Percentiles rank a stretch among this genome's conserved stretches.
Evolutionary conservation across 2,888 invertebrate species (phyloP).

Genomic region (Philopedon plagiatum): DNA sequence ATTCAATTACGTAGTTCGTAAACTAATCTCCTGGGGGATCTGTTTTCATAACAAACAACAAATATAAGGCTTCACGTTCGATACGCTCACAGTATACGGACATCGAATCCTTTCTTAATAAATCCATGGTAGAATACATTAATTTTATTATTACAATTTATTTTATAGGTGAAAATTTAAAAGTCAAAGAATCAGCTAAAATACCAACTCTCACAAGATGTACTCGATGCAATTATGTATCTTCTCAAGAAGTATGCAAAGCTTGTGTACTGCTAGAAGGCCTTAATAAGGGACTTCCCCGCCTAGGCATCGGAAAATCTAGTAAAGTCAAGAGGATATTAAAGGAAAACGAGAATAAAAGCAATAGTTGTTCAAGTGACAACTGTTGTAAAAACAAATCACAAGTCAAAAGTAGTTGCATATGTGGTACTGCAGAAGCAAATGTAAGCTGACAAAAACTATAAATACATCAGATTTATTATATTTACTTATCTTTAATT

Average conservation of each 20-base stretch:
- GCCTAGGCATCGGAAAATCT: constrained; percentile 90
- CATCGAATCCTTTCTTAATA: too few relatives aligned
- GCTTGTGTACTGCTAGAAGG: constrained; percentile 97
- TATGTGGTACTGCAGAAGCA: constrained; percentile 2
- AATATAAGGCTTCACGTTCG: too few relatives aligned
- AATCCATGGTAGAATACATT: too few relatives aligned
- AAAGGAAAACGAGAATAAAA: constrained; percentile 70
- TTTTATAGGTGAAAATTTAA: constrained; percentile 84
- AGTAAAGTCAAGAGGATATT: constrained; percentile 82
- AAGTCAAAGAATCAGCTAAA: constrained; percentile 85
- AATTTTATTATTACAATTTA: constrained; percentile 5
- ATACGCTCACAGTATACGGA: too few relatives aligned
- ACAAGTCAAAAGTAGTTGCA: background rate
- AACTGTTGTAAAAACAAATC: constrained; percentile 7
- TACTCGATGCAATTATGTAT: constrained; percentile 88
- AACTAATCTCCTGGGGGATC: too few relatives aligned
- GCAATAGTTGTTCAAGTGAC: background rate
- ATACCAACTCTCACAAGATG: constrained; percentile 88
- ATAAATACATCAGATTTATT: background rate
- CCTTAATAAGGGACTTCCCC: constrained; percentile 92
- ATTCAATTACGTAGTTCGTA: too few relatives aligned
- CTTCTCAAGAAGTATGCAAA: constrained; percentile 95
- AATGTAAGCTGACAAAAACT: constrained; percentile 6
- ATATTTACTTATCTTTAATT: background rate
- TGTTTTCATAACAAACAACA: too few relatives aligned